Evolutionary conservation across 37 sponge, comb jelly and placozoan species (phyloP), one percentile per base, ranked within the genome.

Genomic region (Amphimedon queenslandica): DNA sequence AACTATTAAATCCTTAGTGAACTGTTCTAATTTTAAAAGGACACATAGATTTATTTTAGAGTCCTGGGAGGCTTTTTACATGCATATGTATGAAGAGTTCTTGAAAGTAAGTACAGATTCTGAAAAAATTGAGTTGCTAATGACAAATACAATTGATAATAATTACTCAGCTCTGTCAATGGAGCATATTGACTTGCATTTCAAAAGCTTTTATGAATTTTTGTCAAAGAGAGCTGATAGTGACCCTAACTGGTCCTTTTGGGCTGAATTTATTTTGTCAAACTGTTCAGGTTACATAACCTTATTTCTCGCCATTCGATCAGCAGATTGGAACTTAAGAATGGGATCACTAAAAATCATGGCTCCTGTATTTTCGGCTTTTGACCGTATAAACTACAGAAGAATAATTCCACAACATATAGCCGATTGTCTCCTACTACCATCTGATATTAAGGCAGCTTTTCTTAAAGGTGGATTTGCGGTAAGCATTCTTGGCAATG

Each of bases 11-110:
- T 56, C 58, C 34, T n/a, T n/a, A n/a, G n/a, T n/a, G n/a, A n/a
- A n/a, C n/a, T 71, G 72, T 71, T 18, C 27, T 20, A 51, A 71
- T 10, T 71, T 71, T 33, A 28, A 57, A 33, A 51, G 71, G 10
- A 55, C 74, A 6, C 72, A 71, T 25, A 11, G 4, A 30, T 71
- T 71, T 27, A 18, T 71, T 71, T 25, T 71, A 13, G 23, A 41
- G n/a, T 25, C 56, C 55, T 71, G 56, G 55, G 55, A 71, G 55
- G 72, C 56, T 34, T 4, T 67, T 4, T 67, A 67, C 30, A 13
- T 33, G 4, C 37, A 34, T 6, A 67, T 67, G 68, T 21, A 18
- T 18, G 13, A 8, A 47, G 13, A 47, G 53, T 47, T 47, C 13
- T 13, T 18, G 13, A 47, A 47, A 8, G 13, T 18, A 47, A 18